Evolutionary conservation across 2,888 invertebrate genomes (phyloP).

Genomic region (Macropis europaea): DNA sequence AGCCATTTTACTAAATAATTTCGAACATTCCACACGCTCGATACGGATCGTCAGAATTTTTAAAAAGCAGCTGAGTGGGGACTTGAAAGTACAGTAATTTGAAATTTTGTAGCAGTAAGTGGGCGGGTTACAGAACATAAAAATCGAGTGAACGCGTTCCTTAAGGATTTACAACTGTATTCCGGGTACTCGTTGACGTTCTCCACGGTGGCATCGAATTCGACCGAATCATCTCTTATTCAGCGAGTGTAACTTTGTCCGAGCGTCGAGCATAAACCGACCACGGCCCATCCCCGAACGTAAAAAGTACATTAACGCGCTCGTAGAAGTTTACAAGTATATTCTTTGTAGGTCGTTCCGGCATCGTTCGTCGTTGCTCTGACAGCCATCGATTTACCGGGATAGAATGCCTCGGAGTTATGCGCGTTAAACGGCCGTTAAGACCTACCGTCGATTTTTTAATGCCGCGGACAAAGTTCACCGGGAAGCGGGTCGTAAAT

Average conservation of each 20-base stretch:
- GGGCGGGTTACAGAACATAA: slow-evolving; percentile 42
- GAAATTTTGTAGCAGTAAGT: too few species aligned
- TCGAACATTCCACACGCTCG: too few species aligned
- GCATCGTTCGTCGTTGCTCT: slow-evolving; percentile 48
- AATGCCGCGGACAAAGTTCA: slow-evolving; percentile 52
- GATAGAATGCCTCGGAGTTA: slow-evolving; percentile 45
- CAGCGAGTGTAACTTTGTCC: slow-evolving; percentile 22
- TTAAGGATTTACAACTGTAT: slow-evolving; percentile 56
- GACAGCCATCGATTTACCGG: slow-evolving; percentile 62
- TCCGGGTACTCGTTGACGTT: slow-evolving; percentile 5
- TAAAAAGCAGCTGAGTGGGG: too few species aligned
- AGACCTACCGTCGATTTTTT: slow-evolving; percentile 57
- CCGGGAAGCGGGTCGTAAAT: slow-evolving; percentile 55
- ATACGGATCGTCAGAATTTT: too few species aligned
- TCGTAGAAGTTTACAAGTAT: slow-evolving; percentile 64
- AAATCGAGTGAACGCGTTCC: slow-evolving; percentile 48
- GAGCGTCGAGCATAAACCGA: slow-evolving; percentile 45
- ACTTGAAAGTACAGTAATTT: too few species aligned
- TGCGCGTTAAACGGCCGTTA: slow-evolving; percentile 60
- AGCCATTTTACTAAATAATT: too few species aligned
- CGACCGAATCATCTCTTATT: slow-evolving; percentile 44
- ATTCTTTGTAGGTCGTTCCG: slow-evolving; percentile 50
- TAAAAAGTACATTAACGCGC: slow-evolving; percentile 63
- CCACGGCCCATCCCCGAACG: slow-evolving; percentile 44
- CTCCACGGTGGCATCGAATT: slow-evolving; percentile 13